Base-by-base conservation (phyloP, 2,797 vertebrate species). In the Glossophaga mutica region DNA sequence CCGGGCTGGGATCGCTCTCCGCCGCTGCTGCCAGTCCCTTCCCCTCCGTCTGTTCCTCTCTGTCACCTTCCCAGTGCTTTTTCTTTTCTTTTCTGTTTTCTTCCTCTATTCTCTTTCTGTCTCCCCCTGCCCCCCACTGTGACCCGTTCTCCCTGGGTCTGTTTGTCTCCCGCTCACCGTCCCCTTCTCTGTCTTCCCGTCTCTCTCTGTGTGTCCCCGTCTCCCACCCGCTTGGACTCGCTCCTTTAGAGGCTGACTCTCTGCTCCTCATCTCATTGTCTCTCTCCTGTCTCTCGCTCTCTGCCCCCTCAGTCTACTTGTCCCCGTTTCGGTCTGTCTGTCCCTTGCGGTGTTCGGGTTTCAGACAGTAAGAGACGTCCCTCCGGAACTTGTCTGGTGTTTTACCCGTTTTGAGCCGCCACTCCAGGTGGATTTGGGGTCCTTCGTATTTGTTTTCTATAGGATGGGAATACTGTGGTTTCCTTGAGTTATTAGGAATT, bases 1-100 rank as follows among this genome's bases (percentile, higher is more conserved):
- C 2, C 19, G 22, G 5, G 10, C 1, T 9, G 24, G 48, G 42
- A 65, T 26, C 15, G 0, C 15, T 2, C n/a, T 29, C 76, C 0
- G 83, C 42, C 5, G 2, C 77, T 1, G 0, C 26, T 1, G 44
- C 26, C 4, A 2, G 42, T 37, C 55, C 29, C 26, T n/a, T 6
- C 52, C 24, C 15, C 34, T 34, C 8, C 3, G 6, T 12, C 55
- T 22, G 2, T 2, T 0, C 12, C 55, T 37, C 42, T 5, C 7
- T 39, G 16, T 29, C 55, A 1, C 4, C 39, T 37, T 39, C 74
- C 74, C 62, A 9, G 4, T 5, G 16, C 34, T n/a, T 37, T 44
- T 55, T 29, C 2, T 26, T 65, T 29, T 37, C 37, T 24, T 34
- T 2, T 29, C 55, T 14, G 46, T 34, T 59, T 22, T 16, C 32